A percentile compares a stretch with the other conserved stretches of the same genome.
Conservation (phyloP, 1,140 invertebrate species). For the Drosophila bocqueti region DNA sequence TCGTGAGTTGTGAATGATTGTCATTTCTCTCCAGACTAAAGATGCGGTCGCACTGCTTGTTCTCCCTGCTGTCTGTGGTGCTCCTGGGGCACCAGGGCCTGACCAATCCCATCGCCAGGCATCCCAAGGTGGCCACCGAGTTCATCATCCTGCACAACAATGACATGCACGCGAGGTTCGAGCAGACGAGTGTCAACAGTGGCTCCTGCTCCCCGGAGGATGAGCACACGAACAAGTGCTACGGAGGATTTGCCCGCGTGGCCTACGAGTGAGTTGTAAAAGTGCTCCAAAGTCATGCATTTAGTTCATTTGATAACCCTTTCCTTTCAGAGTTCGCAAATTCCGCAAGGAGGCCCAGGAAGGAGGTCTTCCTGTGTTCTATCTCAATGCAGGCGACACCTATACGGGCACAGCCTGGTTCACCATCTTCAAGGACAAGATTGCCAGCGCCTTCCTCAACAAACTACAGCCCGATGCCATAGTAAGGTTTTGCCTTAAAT, state of each 20-base stretch:
- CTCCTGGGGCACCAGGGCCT: background rate
- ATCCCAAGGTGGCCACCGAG: slow-evolving; percentile 73
- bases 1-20: background rate
- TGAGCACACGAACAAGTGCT: slow-evolving; percentile 88
- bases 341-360: slow-evolving; percentile 86
- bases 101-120: slow-evolving; percentile 35
- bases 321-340: slow-evolving; percentile 86
- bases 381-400: slow-evolving; percentile 95
- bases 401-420: slow-evolving; percentile 95
- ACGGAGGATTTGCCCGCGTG: slow-evolving; percentile 92
- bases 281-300: too few relatives aligned
- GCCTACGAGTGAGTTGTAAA: slow-evolving; percentile 86
- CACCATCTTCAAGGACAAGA: slow-evolving; percentile 90
- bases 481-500: slow-evolving; percentile 87
- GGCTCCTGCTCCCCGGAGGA: slow-evolving; percentile 87
- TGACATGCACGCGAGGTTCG: slow-evolving; percentile 95
- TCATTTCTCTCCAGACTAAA: slow-evolving; percentile 5
- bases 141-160: slow-evolving; percentile 94
- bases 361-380: slow-evolving; percentile 87
- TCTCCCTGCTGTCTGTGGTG: background rate
- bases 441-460: slow-evolving; percentile 91
- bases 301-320: too few relatives aligned
- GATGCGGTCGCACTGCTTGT: slow-evolving; percentile 22
- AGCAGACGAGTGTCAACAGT: slow-evolving; percentile 90
- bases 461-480: slow-evolving; percentile 92